Evolutionary conservation across 2,888 invertebrate species (phyloP), one percentile per base, ranked within the genome.

Genomic region (Limnephilus lunatus): DNA sequence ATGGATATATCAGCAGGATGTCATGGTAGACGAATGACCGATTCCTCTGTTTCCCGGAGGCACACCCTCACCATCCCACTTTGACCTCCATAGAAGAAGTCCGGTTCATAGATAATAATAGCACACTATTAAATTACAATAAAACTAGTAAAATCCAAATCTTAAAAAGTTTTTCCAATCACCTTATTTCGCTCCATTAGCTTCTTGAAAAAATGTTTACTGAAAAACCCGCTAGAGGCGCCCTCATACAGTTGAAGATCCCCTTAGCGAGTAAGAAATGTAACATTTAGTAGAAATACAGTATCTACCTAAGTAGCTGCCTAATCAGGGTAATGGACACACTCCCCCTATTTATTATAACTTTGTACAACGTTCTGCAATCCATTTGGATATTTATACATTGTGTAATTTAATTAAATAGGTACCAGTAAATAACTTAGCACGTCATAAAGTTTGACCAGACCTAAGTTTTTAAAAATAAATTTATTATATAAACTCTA

Each of bases 261-360:
- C 68, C n/a, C 68, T 68, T 68, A 68, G 25, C 25, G 25, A n/a
- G 68, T 68, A 68, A 25, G 68, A 68, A 68, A 25, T 68, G 25
- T 25, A n/a, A 25, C 68, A 68, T 25, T 68, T 68, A 68, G 25
- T 68, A 25, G 25, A 68, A 68, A 68, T 25, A 68, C 68, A n/a
- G 68, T 68, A 68, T n/a, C 68, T 68, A 68, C 68, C 68, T 1
- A 68, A 68, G 68, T 68, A 68, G 68, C 68, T 68, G n/a, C 68
- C 68, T 68, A 68, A 68, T 68, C 68, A 68, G 68, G n/a, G 68
- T 68, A 68, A 68, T 68, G 68, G 68, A 68, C 68, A n/a, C 68
- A 7, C 25, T 68, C 68, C 68, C 68, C 68, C 9, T 68, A 68
- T 25, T 68, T 68, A n/a, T 68, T 25, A n/a, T 68, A 68, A 68